Base-by-base conservation (phyloP, 2,888 invertebrate genomes). In the Chrysodeixis includens region DNA sequence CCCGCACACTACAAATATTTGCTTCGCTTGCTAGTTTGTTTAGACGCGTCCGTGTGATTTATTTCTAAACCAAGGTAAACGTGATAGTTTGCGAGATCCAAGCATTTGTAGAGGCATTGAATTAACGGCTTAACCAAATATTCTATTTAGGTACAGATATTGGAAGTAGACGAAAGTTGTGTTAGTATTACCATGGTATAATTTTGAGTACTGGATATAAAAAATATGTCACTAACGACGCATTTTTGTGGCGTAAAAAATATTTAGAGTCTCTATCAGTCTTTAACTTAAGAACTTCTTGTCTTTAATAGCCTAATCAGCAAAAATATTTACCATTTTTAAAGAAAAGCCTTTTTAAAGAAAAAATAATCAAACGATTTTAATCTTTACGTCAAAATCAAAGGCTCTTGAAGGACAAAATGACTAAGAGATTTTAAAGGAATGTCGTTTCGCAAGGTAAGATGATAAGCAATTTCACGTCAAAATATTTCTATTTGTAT, bases 381-480 rank as follows among this genome's bases (percentile, higher is more conserved):
- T 49, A 20, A 18, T 49, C 10, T 49, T 49, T 9, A 0, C 10
- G 10, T 9, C 20, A 20, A 49, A 20, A 20, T 18, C 46, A 54
- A 20, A n/a, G 40, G 22, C 40, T 22, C 14, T 14, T 51, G 32
- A 59, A 59, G 35, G 52, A 1, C 32, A 52, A n/a, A n/a, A 22
- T 30, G 40, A 26, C 18, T 40, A 44, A 26, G 44, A 30, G 9
- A 30, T 35, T 53, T 56, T 53, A 44, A 12, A 53, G 20, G 4
- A 26, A 26, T 3, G 12, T 10, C 10, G 44, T 35, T 20, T 26
- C 12, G 1, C 12, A 32, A 53, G n/a, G 44, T 14, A 46, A 46
- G 30, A 52, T 44, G 30, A 59, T 56, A 16, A 22, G n/a, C 61
- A 30, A 61, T 58, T 69, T 55, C 1, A 54, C 16, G 4, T 4